Base-by-base conservation (phyloP, 2,113 vertebrate species). In the Oxyura jamaicensis region DNA sequence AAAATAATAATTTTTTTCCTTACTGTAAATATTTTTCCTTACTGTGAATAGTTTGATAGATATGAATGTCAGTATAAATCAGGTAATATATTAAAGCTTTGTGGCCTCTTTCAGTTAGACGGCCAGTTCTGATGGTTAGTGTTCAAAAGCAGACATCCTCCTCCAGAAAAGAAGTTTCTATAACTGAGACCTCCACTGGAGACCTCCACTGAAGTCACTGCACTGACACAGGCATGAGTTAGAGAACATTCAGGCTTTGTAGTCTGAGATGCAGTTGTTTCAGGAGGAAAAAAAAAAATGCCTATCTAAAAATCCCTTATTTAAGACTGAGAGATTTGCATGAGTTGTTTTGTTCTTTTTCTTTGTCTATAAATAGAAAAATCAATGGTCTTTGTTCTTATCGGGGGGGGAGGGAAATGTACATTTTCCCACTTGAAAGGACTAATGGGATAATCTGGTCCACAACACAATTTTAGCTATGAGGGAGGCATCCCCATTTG, bases 281-380 rank as follows among this genome's bases (percentile, higher is more conserved):
- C 39, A 62, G 62, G 66, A 74, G 17, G 48, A 18, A n/a, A n/a
- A n/a, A 53, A 72, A 62, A 86, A 75, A 21, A 8, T 2, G 9
- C 36, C 9, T 62, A 69, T 77, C 73, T 91, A 90, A 83, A 46
- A 48, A n/a, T 22, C 3, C 13, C n/a, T 10, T 62, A 71, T 77
- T 77, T 91, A 90, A 83, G 87, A 74, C 66, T 26, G 35, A 89
- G 26, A 26, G 62, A 59, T 79, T 92, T 23, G 48, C 74, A 50
- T 7, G 59, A 46, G 41, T 76, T 91, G 74, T 41, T 95, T 89
- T 48, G 20, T 48, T 65, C 71, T 80, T 50, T 52, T 46, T 82
- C 42, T 44, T 74, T 55, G n/a, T 95, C 75, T 91, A 95, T 92
- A 95, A 93, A 96, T 87, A 96, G 94, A 96, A 96, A 97, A 97